Conservation (phyloP, 2,888 invertebrate genomes). For the Linnaemya tessellans region DNA sequence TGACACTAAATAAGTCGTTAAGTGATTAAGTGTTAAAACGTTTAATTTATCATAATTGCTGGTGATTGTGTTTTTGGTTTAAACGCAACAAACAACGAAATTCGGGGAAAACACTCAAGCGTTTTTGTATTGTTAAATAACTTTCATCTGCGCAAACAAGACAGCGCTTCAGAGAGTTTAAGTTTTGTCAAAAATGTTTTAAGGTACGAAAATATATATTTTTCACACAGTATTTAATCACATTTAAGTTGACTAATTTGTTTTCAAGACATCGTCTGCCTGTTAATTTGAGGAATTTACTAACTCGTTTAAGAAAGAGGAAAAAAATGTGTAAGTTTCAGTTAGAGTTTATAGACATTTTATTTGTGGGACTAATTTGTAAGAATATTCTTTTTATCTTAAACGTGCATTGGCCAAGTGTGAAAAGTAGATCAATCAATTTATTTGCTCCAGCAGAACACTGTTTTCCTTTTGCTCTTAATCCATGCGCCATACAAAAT, state of each 20-base stretch:
- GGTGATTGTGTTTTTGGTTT: constrained; percentile 22
- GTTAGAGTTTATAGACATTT: too few species aligned
- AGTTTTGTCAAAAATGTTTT: neutral
- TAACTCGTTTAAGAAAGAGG: neutral
- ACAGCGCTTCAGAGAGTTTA: neutral
- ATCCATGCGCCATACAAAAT: too few species aligned
- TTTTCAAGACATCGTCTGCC: neutral
- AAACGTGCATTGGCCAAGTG: too few species aligned
- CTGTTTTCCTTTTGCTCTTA: too few species aligned
- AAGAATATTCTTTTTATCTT: too few species aligned
- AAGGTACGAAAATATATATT: neutral
- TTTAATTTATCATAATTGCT: constrained; percentile 59
- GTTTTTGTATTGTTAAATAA: neutral
- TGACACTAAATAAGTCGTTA: constrained; percentile 43
- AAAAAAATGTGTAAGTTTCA: too few species aligned
- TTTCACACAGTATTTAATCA: neutral
- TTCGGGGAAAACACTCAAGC: neutral
- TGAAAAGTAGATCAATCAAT: too few species aligned
- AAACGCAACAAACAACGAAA: neutral
- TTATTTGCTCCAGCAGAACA: too few species aligned
- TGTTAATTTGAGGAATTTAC: neutral
- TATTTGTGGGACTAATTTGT: too few species aligned
- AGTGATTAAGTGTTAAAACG: constrained; percentile 48
- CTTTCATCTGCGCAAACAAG: neutral
- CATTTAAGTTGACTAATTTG: neutral